Evolutionary conservation across 2,797 vertebrate genomes (phyloP), one percentile per base, ranked within the genome.

Genomic region (Triplophysa yarkandensis): DNA sequence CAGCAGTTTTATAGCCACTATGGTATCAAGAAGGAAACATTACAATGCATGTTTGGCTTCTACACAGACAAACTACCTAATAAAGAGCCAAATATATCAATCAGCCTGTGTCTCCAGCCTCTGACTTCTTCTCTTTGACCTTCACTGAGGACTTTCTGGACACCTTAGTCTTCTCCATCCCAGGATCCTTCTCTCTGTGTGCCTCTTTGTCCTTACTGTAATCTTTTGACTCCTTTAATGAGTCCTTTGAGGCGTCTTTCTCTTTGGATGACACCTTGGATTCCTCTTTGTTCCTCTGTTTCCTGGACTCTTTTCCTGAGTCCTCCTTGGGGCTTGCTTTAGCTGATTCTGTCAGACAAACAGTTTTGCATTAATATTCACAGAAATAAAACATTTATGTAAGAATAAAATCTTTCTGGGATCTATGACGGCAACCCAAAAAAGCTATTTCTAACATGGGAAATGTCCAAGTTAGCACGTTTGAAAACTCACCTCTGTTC

Each of bases 51-150:
- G 10, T 1, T 41, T 25, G 11, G 32, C 30, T 16, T 63, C 23
- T 54, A 27, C 58, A 39, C 13, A 34, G 55, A 19, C 16, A 41
- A 14, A 30, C 54, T 30, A 14, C 25, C 57, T 62, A 70, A 41
- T 57, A 68, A 41, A 23, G 21, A 41, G 17, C 9, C 9, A 43
- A 2, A 54, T 57, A 1, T n/a, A 57, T 32, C 3, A 28, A 58
- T 41, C 25, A 61, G 41, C 34, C 67, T 55, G 17, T 16, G 7
- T 92, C 90, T 2, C 28, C 87, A 0, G 86, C 84, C 25, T 91
- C 89, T 0, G 86, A 55, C 68, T 90, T 91, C 83, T 88, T 91
- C 81, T 91, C 91, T 77, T 92, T 92, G 50, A 86, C 87, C 50
- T 81, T 84, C 55, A 73, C 52, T 0, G 81, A 79, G 3, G 89